phyloP scores from a whole-genome alignment of 92 coral and sea anemone species.

The Virgularia gustaviana region DNA sequence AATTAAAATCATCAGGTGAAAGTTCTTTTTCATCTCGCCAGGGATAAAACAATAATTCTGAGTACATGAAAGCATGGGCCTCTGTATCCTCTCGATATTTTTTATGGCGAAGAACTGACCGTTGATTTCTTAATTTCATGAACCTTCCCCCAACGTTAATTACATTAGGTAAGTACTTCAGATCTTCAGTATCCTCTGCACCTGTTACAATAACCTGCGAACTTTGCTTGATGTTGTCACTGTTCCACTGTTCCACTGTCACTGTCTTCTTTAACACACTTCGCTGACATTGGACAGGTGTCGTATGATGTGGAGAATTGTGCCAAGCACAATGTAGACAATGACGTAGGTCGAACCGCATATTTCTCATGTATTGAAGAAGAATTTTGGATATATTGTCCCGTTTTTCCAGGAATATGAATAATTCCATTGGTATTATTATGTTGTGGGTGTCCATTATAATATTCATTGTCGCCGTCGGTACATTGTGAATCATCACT shows the following conservation, averaged over 20 bases:
- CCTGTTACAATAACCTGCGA: conserved; percentile 23
- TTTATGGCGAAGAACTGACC: conserved; percentile 9
- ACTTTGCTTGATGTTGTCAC: not conserved
- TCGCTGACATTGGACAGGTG: conserved; percentile 15
- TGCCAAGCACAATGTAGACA: conserved; percentile 14
- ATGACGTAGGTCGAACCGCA: not conserved
- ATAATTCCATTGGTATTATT: not conserved
- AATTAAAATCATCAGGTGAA: not conserved
- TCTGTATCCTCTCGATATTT: not conserved
- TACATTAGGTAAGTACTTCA: conserved; percentile 7
- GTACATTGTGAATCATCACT: conserved; percentile 5
- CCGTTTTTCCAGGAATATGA: conserved; percentile 21
- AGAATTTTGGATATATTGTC: conserved; percentile 20
- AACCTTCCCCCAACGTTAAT: conserved; percentile 17
- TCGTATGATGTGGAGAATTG: conserved; percentile 13
- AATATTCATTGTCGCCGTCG: conserved; percentile 10
- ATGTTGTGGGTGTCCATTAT: not conserved
- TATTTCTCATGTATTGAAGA: conserved; percentile 26
- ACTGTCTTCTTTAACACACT: conserved; percentile 5
- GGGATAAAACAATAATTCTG: not conserved
- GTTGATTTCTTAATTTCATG: conserved; percentile 12
- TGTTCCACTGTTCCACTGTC: no score
- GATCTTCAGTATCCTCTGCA: conserved; percentile 1
- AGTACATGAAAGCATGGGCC: not conserved
- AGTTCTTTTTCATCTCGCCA: not conserved